Evolutionary conservation across 2,797 vertebrate genomes (phyloP), one percentile per base, ranked within the genome.

Genomic region (Lepidocolaptes lacrymiger): DNA sequence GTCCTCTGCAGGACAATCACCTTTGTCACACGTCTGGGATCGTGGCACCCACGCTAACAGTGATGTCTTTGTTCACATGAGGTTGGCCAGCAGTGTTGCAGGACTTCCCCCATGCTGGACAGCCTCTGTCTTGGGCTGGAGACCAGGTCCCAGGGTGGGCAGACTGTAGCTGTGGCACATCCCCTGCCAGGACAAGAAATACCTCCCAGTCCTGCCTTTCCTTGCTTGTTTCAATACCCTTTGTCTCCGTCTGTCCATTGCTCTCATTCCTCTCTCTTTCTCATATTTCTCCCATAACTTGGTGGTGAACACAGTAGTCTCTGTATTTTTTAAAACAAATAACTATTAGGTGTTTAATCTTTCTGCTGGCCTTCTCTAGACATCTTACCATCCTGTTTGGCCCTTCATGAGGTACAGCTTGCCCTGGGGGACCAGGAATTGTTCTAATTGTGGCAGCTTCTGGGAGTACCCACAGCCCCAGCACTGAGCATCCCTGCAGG

Each of bases 11-110:
- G 3, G 1, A 2, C 1, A 39, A 52, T 62, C 3, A 0, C 28
- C 7, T 75, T 7, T 5, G 46, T 59, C 26, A 5, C 55, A 34
- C 0, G 0, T 30, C 85, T 52, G 66, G 44, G 48, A 11, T 46
- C 1, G 1, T 36, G 63, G 18, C 27, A 54, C 44, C 37, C 61
- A 12, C 1, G 0, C 36, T 68, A 14, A 13, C 0, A 0, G n/a
- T 24, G 32, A 54, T 0, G 0, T 36, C 77, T 79, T 10, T 69
- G 80, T 5, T 52, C 39, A 7, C 11, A 4, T 3, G 52, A 59
- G 56, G 14, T 36, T 39, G 78, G 39, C n/a, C 59, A 66, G 62
- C 37, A 56, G 36, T 1, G 2, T 68, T 64, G 46, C 5, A 4
- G 83, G 56, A 46, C 54, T 83, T 8, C 55, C 32, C 18, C 20